Evolutionary conservation across 2,888 invertebrate species (phyloP).

Genomic region (Eristalis pertinax): DNA sequence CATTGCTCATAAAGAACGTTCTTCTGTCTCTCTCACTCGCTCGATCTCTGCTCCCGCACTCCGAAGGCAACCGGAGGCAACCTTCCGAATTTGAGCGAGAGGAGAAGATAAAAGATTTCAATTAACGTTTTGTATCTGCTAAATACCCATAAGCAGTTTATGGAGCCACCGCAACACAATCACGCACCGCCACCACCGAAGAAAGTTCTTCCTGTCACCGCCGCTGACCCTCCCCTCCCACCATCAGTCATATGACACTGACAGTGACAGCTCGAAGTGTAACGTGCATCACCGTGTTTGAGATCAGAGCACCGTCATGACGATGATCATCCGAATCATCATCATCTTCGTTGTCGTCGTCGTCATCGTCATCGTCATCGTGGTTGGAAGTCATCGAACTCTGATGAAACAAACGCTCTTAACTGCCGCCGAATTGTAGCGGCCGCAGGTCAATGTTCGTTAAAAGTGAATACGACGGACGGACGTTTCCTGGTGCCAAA

Average conservation of each 20-base stretch:
- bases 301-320: not conserved
- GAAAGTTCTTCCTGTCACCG: constrained; percentile 38
- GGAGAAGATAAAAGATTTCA: constrained; percentile 3
- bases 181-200: not conserved
- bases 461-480: constrained; percentile 70
- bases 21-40: not conserved
- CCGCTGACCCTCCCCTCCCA: not conserved
- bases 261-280: not conserved
- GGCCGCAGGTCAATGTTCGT: constrained; percentile 50
- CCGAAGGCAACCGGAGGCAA: not conserved
- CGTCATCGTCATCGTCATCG: constrained; percentile 22
- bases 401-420: constrained; percentile 44
- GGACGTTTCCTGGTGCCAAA: constrained; percentile 58
- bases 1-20: constrained; percentile 16
- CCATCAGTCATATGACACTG: constrained; percentile 17
- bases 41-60: not conserved
- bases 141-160: constrained; percentile 37
- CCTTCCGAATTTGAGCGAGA: not conserved
- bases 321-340: not conserved
- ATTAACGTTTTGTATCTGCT: constrained; percentile 42
- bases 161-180: constrained; percentile 9
- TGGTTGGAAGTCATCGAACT: constrained; percentile 62
- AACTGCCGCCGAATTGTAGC: constrained; percentile 54
- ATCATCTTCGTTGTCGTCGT: not conserved
- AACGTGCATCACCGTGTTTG: constrained; percentile 24